Base-by-base conservation (phyloP, 37 sponge, comb jelly and placozoan genomes). In the Spongilla lacustris region DNA sequence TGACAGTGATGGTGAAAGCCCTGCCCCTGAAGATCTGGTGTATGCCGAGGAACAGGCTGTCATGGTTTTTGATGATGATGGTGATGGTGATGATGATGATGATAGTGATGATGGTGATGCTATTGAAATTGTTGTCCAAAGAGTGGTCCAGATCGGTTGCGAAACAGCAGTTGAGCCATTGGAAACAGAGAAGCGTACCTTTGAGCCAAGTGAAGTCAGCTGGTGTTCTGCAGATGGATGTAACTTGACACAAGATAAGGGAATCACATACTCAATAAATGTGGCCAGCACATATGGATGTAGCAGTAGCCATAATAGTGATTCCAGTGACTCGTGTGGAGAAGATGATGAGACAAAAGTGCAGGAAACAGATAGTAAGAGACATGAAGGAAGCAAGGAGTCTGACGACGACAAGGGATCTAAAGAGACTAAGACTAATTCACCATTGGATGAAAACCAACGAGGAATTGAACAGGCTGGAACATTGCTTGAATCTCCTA, bases 381-480 rank as follows among this genome's bases (percentile, higher is more conserved):
- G 69, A 32, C 32, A 66, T 23, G 50, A 80, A 28, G 80, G 22
- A 21, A 26, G 46, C 29, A 66, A 66, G 23, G 71, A 11, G 10
- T 4, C 33, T 22, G 23, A 76, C 6, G 69, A 32, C 28, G 37
- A 30, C 77, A 75, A 24, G n/a, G 77, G 75, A 21, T 66, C 25
- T 11, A 36, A 74, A 30, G 68, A 58, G n/a, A n/a, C n/a, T n/a
- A n/a, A n/a, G n/a, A n/a, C n/a, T n/a, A n/a, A n/a, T n/a, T n/a
- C n/a, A 35, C 50, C 50, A 23, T 78, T 69, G 66, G 72, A 85
- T 28, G 85, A 85, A 31, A 49, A 13, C 25, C 69, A 66, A 34
- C 68, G 75, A 30, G 29, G 28, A 19, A 66, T 58, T n/a, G 24
- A 50, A 1, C 66, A 35, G 0, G 67, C 74, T 23, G 73, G 32